Percentiles rank a stretch among this genome's conserved stretches.
These are phyloP conservation scores for Brotogeris chrysoptera DNA, from an alignment of 2,797 vertebrate species.

Conservation along the genomic window DNA sequence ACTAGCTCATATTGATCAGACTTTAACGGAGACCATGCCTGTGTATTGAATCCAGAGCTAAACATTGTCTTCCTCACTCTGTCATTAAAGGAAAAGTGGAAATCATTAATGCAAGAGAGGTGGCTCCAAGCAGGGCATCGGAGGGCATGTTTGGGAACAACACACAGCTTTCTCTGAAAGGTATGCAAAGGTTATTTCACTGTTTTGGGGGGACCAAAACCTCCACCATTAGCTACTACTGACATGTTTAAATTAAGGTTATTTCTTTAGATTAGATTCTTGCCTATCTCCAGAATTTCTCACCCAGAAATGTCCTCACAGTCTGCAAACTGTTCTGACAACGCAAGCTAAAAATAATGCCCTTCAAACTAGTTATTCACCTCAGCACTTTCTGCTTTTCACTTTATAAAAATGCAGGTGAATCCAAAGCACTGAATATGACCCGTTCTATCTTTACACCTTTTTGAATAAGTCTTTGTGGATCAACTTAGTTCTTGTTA, in stretches of 20 bases:
- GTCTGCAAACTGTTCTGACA: not conserved
- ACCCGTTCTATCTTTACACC: not conserved
- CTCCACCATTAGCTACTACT: not conserved
- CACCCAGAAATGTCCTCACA: not conserved
- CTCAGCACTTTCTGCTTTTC: not conserved
- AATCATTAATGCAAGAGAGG: conserved; percentile 89
- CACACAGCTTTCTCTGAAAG: conserved; percentile 80
- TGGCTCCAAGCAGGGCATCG: conserved; percentile 79
- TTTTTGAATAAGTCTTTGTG: not conserved
- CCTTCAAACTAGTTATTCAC: not conserved
- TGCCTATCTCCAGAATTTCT: not conserved
- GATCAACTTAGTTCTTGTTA: not conserved
- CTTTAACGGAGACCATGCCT: not conserved
- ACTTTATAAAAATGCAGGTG: not conserved
- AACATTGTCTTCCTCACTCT: not conserved
- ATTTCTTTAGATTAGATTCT: not conserved
- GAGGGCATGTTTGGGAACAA: conserved; percentile 86
- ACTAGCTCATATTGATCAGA: not conserved
- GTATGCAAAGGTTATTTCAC: conserved; percentile 64
- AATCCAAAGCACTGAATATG: not conserved
- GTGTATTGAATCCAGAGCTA: not conserved
- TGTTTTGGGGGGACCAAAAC: not conserved
- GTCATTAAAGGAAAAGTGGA: conserved; percentile 79
- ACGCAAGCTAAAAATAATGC: not conserved
- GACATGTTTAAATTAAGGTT: not conserved